Evolutionary conservation across 2,113 vertebrate species (phyloP), one percentile per base, ranked within the genome.

Genomic region (Prionailurus viverrinus): DNA sequence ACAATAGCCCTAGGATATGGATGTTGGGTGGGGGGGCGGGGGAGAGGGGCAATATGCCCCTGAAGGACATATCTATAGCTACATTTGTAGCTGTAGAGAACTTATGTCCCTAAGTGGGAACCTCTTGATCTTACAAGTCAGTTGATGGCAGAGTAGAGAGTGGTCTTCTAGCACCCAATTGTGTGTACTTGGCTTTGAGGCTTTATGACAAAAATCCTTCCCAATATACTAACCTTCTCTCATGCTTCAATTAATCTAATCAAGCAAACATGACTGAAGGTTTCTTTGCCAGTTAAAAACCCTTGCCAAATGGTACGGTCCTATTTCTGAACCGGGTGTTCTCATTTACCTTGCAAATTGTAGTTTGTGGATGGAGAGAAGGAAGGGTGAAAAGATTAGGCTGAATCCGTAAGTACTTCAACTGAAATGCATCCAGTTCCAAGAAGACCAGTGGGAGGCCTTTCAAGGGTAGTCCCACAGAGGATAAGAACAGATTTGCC

Each of bases 221-320:
- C 25, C 7, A 58, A 29, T 18, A 65, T 5, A 91, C 7, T 92
- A n/a, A 78, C 8, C 16, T 31, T 81, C 3, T 71, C 51, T 79
- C 4, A 61, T 83, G 65, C 11, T 10, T 95, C 15, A 51, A 5
- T 90, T 63, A 78, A 29, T 68, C n/a, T 68, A 68, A 90, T 86
- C 29, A 81, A 66, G 31, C 3, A 36, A 91, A 79, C 4, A 55
- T 1, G 2, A 79, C 25, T 65, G 25, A 83, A 74, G 13, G 4
- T 80, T 96, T 86, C 9, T 48, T 95, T 90, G 66, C 1, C 51
- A 66, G 4, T 88, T 63, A 33, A 81, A 94, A 94, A 66, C 11
- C 8, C 55, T 74, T 79, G 4, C 61, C 16, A 94, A 66, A 5
- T 89, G 0, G 1, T 11, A 39, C 33, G 3, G 25, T 85, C 58